A percentile compares a stretch with the other conserved stretches of the same genome.
phyloP scores from a whole-genome alignment of 2,797 vertebrate genomes.

The Typhlichthys subterraneus region DNA sequence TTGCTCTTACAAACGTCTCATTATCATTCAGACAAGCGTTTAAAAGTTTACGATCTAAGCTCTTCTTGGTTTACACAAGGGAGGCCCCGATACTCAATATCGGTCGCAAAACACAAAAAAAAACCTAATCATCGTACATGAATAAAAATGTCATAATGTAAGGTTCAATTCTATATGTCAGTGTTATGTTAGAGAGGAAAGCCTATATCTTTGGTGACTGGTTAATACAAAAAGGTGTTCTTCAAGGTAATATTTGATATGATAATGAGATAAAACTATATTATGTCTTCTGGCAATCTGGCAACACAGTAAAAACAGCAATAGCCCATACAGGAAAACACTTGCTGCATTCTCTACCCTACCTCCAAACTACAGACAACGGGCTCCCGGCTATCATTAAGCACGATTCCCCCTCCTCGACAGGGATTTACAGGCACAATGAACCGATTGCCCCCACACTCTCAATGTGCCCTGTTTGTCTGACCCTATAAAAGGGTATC shows the following conservation, averaged over 20 bases:
- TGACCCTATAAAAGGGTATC: constrained; percentile 47
- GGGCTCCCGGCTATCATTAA: constrained; percentile 39
- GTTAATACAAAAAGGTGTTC: no score
- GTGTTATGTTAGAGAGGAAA: no score
- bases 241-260: no score
- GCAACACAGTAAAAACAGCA: no score
- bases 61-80: constrained; percentile 5
- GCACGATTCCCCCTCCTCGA: constrained; percentile 35
- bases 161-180: neutral
- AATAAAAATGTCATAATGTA: neutral
- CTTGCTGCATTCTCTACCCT: constrained; percentile 15
- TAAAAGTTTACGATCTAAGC: constrained; percentile 16
- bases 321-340: neutral
- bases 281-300: no score
- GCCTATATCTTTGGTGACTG: no score
- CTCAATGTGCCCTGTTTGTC: constrained; percentile 41
- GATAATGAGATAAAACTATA: no score
- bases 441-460: constrained; percentile 53
- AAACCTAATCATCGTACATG: neutral
- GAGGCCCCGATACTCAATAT: neutral
- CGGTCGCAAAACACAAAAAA: neutral
- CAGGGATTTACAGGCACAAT: constrained; percentile 53
- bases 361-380: constrained; percentile 23
- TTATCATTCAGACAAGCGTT: constrained; percentile 26
- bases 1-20: constrained; percentile 26